Conservation (phyloP, 2,797 vertebrate species). For the Hydrolagus colliei region DNA sequence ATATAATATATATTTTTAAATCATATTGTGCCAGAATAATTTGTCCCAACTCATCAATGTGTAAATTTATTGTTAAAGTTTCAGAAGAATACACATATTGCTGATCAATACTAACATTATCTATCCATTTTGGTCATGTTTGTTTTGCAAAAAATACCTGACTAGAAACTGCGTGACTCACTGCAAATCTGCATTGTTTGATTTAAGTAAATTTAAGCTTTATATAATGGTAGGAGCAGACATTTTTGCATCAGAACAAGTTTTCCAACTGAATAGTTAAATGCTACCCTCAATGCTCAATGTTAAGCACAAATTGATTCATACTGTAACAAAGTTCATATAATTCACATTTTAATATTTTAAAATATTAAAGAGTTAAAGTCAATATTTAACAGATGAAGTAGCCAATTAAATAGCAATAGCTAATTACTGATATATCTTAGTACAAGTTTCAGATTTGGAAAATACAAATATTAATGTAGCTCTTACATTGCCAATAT, state of each 20-base stretch:
- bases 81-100: not conserved
- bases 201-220: not conserved
- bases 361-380: not conserved
- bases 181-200: not conserved
- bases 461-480: too few species aligned
- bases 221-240: not conserved
- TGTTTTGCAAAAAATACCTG: not conserved
- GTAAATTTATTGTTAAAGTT: too few species aligned
- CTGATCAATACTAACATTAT: too few species aligned
- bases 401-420: too few species aligned
- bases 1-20: too few species aligned
- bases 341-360: not conserved
- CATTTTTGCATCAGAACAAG: not conserved
- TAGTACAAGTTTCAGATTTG: too few species aligned
- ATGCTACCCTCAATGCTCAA: not conserved
- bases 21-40: too few species aligned
- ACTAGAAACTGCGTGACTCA: too few species aligned
- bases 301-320: not conserved
- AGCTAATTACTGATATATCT: too few species aligned
- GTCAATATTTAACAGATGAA: not conserved
- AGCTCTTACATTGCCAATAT: too few species aligned
- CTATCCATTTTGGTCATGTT: not conserved
- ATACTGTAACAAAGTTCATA: too few species aligned
- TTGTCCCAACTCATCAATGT: too few species aligned
- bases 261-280: not conserved